Percentiles rank a stretch among this genome's conserved stretches.
Evolutionary conservation across 2,113 vertebrate genomes (phyloP).

Genomic region (Eira barbara): DNA sequence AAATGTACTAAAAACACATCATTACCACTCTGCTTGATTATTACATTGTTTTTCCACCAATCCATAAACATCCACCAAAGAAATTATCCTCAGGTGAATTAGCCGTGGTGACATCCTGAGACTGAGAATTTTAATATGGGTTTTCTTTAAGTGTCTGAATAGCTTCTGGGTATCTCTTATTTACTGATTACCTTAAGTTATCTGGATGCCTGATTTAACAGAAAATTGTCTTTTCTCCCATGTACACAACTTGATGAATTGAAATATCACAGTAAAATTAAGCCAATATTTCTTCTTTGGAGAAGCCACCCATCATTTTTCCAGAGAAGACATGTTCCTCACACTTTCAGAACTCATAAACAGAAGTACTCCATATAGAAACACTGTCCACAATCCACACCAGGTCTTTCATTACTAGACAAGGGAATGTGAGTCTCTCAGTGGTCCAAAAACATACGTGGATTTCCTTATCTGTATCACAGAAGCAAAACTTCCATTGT

Average conservation of each 20-base stretch:
- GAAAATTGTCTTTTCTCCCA: background rate
- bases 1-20: background rate
- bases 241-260: background rate
- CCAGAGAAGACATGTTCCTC: background rate
- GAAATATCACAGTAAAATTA: background rate
- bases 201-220: background rate
- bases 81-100: background rate
- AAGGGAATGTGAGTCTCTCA: background rate
- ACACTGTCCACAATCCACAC: too few relatives aligned
- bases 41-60: background rate
- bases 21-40: background rate
- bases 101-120: background rate
- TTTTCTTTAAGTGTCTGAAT: background rate
- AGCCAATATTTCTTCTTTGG: background rate
- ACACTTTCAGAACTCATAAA: background rate
- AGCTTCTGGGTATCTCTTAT: background rate
- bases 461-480: background rate
- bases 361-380: background rate
- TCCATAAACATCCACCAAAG: background rate
- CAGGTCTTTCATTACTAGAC: background rate
- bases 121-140: background rate
- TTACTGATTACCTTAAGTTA: background rate
- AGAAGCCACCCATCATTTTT: background rate
- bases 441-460: too few relatives aligned
- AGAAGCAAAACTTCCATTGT: background rate